Evolutionary conservation across 2,797 vertebrate species (phyloP).

Genomic region (Peromyscus nudipes): DNA sequence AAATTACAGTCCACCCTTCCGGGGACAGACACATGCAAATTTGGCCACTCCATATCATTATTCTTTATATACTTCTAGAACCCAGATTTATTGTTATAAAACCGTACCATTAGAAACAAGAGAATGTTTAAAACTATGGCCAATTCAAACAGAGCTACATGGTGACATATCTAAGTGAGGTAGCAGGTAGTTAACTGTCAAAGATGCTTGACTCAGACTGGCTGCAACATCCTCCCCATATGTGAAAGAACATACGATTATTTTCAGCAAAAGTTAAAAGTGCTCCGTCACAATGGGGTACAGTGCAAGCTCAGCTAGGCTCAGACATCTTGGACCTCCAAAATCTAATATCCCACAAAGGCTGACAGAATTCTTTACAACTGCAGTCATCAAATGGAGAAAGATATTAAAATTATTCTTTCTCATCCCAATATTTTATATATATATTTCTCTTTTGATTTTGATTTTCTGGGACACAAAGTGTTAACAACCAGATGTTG

Average conservation of each 20-base stretch:
- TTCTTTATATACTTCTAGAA: conserved; percentile 86
- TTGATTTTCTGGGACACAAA: background rate
- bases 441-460: background rate
- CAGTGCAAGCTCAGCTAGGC: conserved; percentile 87
- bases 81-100: conserved; percentile 87
- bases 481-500: background rate
- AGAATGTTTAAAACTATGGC: conserved; percentile 89
- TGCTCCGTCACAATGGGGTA: conserved; percentile 92
- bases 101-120: conserved; percentile 86
- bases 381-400: background rate
- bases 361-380: conserved; percentile 71
- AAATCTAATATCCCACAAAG: conserved; percentile 88
- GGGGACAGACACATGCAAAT: conserved; percentile 96
- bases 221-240: conserved; percentile 88
- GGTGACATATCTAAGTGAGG: conserved; percentile 91
- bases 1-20: conserved; percentile 97
- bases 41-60: conserved; percentile 90
- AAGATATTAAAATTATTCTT: conserved; percentile 22
- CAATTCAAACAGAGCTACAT: conserved; percentile 96
- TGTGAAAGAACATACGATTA: conserved; percentile 90
- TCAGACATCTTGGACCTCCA: conserved; percentile 86
- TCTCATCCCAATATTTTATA: background rate
- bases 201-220: conserved; percentile 89
- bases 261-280: conserved; percentile 84
- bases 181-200: conserved; percentile 86